Base-by-base conservation (phyloP, 2,888 invertebrate species). In the Ochropleura plecta region DNA sequence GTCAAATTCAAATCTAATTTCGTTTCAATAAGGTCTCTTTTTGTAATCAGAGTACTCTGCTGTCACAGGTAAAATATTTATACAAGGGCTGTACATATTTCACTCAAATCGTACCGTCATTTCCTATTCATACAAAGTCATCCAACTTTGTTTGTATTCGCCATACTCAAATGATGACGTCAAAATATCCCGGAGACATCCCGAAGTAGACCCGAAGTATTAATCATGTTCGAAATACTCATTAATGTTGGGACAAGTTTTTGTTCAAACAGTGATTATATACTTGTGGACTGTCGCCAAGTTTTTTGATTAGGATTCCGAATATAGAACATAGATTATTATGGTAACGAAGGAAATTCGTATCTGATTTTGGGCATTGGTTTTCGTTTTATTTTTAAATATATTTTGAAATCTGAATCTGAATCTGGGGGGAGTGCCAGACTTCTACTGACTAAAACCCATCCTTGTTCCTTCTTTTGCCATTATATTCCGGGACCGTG, bases 201-300 rank as follows among this genome's bases (percentile, higher is more conserved):
- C 10, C 30, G 40, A 77, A 82, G 55, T 76, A 51, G 10, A 76
- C 49, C 49, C 62, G 0, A 79, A 79, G 76, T 79, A 82, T 82
- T 70, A 70, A 82, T 79, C 48, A 82, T 64, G 66, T 63, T 71
- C 57, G 40, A 53, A 69, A 77, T 79, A 71, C 82, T 79, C 67
- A 79, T 79, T 77, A 63, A 82, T 82, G 78, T 79, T 82, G 57
- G 46, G 57, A 51, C 57, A 77, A 82, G 53, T 82, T 79, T 66
- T 64, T 81, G 76, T 78, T 40, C 42, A 46, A 78, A 75, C 57
- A 46, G 82, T 81, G 53, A 44, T 30, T 66, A 63, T 14, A 44
- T 67, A 67, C 57, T 82, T 77, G 20, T 51, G 49, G 40, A 20
- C 44, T 49, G 30, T 76, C 51, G 30, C 6, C 12, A 76, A 79